Conservation (phyloP, 92 coral and sea anemone species). For the Plumapathes pennacea region DNA sequence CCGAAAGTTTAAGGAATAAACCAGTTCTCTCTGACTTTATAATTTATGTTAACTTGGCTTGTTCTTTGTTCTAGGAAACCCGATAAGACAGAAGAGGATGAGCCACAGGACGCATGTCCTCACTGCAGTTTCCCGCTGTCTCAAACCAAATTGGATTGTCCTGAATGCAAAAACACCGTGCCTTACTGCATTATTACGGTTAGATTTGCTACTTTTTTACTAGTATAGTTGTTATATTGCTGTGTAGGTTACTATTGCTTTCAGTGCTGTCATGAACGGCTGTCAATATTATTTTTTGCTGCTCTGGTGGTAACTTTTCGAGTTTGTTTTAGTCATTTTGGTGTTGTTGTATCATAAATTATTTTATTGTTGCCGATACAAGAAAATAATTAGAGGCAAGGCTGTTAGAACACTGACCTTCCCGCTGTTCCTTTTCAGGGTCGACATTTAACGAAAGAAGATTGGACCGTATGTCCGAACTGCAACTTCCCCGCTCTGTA, state of each 20-base stretch:
- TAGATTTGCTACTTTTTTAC: slow-evolving; percentile 12
- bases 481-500: slow-evolving; percentile 94
- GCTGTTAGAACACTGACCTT: not conserved
- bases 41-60: too few relatives aligned
- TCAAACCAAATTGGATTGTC: slow-evolving; percentile 98
- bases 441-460: slow-evolving; percentile 94
- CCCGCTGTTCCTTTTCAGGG: slow-evolving; percentile 45
- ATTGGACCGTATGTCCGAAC: slow-evolving; percentile 94
- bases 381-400: too few relatives aligned
- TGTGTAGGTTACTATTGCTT: too few relatives aligned
- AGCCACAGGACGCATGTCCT: slow-evolving; percentile 89
- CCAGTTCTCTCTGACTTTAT: too few relatives aligned
- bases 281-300: too few relatives aligned
- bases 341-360: too few relatives aligned
- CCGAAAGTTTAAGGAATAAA: too few relatives aligned
- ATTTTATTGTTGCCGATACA: too few relatives aligned
- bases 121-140: slow-evolving; percentile 83
- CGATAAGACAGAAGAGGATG: slow-evolving; percentile 93
- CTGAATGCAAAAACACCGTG: slow-evolving; percentile 95
- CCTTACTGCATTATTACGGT: slow-evolving; percentile 96
- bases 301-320: too few relatives aligned
- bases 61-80: slow-evolving; percentile 69
- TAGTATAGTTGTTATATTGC: not conserved
- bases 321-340: too few relatives aligned
- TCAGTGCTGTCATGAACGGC: too few relatives aligned